A percentile compares a stretch with the other conserved stretches of the same genome.
Conservation (phyloP, 2,113 vertebrate species). For the Agelaius tricolor region DNA sequence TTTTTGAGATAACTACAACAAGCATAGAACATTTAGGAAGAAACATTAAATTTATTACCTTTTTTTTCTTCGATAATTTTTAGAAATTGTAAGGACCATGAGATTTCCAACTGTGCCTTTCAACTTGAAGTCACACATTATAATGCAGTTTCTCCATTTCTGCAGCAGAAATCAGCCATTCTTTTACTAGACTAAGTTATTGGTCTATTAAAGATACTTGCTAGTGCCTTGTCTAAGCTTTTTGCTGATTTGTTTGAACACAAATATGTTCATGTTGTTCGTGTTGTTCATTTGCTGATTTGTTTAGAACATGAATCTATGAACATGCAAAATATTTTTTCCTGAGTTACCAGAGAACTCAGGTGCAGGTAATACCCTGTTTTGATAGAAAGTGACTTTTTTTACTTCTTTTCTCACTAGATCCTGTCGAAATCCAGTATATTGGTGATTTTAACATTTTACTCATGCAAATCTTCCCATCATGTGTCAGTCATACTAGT, state of each 20-base stretch:
- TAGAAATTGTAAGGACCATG: not conserved
- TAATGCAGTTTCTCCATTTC: not conserved
- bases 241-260: not conserved
- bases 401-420: not conserved
- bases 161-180: not conserved
- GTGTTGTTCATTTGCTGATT: not conserved
- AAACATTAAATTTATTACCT: not conserved
- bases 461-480: not conserved
- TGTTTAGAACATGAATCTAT: not conserved
- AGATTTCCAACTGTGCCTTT: not conserved
- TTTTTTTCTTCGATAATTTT: not conserved
- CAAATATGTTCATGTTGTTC: not conserved
- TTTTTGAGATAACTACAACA: not conserved
- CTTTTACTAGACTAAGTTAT: not conserved
- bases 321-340: not conserved
- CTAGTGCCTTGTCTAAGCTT: not conserved
- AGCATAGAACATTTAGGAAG: not conserved
- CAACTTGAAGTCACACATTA: not conserved
- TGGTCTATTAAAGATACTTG: not conserved
- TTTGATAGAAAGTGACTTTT: not conserved
- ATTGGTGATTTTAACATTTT: not conserved
- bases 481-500: not conserved
- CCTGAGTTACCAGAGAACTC: not conserved
- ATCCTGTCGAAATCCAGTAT: not conserved
- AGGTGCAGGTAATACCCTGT: not conserved